Evolutionary conservation across 2,888 invertebrate species (phyloP).

Genomic region (Nomada ruficornis): DNA sequence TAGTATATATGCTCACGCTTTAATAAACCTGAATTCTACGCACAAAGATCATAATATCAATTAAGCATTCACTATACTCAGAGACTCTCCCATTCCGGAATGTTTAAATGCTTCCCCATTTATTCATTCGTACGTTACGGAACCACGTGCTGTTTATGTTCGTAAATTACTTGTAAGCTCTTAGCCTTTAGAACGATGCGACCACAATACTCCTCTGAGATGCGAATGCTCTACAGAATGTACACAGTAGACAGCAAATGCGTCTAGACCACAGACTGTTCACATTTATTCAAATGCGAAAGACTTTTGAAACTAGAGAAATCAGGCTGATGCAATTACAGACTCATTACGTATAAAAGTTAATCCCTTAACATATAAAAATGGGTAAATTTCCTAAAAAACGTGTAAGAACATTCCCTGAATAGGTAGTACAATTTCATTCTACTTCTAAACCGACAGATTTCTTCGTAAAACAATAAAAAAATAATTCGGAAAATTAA

Average conservation of each 20-base stretch:
- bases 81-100: conserved; percentile 76
- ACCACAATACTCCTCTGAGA: conserved; percentile 70
- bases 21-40: conserved; percentile 80
- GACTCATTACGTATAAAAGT: conserved; percentile 68
- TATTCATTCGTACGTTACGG: conserved; percentile 63
- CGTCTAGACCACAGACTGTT: conserved; percentile 76
- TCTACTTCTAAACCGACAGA: conserved; percentile 36
- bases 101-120: conserved; percentile 78
- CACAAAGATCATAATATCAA: conserved; percentile 73
- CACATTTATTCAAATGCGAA: conserved; percentile 65
- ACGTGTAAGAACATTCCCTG: conserved; percentile 62
- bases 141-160: conserved; percentile 62
- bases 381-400: conserved; percentile 70
- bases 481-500: conserved; percentile 42
- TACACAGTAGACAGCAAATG: conserved; percentile 78
- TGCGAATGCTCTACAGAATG: conserved; percentile 76
- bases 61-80: conserved; percentile 75
- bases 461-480: conserved; percentile 55
- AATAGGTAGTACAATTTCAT: conserved; percentile 57
- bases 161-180: conserved; percentile 70
- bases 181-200: conserved; percentile 62
- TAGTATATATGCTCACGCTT: conserved; percentile 76
- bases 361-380: conserved; percentile 71
- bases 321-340: conserved; percentile 77
- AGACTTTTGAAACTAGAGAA: conserved; percentile 64